These are phyloP conservation scores for Actinia tenebrosa DNA, from an alignment of 64 coral and sea anemone species.

Conservation along the genomic window DNA sequence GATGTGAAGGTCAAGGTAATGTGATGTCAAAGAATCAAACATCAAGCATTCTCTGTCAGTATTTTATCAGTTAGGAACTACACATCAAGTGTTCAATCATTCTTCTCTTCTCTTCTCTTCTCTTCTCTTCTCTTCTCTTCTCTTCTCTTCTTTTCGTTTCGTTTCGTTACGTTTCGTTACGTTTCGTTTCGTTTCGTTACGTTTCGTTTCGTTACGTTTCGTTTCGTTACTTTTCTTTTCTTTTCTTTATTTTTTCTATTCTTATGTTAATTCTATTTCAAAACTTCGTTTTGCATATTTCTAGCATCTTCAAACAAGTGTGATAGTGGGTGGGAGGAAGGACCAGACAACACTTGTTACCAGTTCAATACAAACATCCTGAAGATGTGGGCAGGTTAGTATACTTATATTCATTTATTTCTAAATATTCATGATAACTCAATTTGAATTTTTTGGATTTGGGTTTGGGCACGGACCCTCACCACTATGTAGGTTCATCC, in stretches of 20 bases:
- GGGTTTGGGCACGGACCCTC: too few species aligned
- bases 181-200: too few species aligned
- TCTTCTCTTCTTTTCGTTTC: too few species aligned
- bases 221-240: too few species aligned
- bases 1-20: slow-evolving; percentile 65
- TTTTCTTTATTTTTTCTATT: background rate
- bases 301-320: slow-evolving; percentile 50
- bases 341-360: slow-evolving; percentile 73
- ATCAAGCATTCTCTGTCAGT: background rate
- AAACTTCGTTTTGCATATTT: background rate
- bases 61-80: background rate
- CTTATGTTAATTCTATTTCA: background rate
- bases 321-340: slow-evolving; percentile 62
- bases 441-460: too few species aligned
- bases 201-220: too few species aligned
- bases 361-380: slow-evolving; percentile 63
- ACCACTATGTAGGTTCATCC: too few species aligned
- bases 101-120: too few species aligned
- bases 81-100: too few species aligned
- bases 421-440: too few species aligned
- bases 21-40: background rate
- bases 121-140: too few species aligned
- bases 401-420: background rate
- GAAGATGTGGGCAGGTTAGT: slow-evolving; percentile 80
- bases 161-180: too few species aligned